Percentiles rank a stretch among this genome's conserved stretches.
Conservation (phyloP, 2,797 vertebrate species). For the Morelia viridis region DNA sequence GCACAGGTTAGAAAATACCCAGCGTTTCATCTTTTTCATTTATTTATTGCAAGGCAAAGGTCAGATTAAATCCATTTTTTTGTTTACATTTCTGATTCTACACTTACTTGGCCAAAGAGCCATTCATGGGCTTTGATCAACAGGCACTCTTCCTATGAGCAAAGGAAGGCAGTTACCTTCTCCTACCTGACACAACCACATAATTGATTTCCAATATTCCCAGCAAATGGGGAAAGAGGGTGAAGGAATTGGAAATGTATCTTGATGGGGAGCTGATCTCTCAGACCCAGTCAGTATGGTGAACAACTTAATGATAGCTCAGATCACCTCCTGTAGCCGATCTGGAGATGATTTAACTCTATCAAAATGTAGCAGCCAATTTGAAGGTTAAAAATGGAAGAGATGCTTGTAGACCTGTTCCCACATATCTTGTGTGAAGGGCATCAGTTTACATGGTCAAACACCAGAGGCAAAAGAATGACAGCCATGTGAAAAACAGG, state of each 20-base stretch:
- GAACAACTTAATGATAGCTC: neutral
- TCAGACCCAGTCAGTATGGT: too few relatives aligned
- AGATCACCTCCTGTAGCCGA: too few relatives aligned
- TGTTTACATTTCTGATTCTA: slow-evolving; percentile 37
- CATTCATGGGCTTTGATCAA: slow-evolving; percentile 49
- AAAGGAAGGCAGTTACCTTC: slow-evolving; percentile 22
- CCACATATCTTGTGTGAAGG: too few relatives aligned
- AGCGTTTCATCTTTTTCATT: slow-evolving; percentile 44
- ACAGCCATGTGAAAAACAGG: neutral
- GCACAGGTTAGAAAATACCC: slow-evolving; percentile 48
- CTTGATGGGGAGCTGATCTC: neutral
- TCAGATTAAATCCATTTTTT: slow-evolving; percentile 36
- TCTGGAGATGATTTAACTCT: neutral
- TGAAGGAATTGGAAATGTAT: neutral
- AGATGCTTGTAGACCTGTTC: too few relatives aligned
- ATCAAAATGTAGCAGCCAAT: too few relatives aligned
- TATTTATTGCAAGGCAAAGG: slow-evolving; percentile 43
- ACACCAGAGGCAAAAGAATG: too few relatives aligned
- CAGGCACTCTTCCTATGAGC: neutral
- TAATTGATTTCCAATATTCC: slow-evolving; percentile 6
- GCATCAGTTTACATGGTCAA: neutral
- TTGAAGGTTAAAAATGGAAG: too few relatives aligned
- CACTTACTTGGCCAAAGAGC: slow-evolving; percentile 21
- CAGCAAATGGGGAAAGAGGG: neutral
- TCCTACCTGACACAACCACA: neutral